Conservation (phyloP, 1,140 invertebrate species). For the Chrysomallon squamiferum region DNA sequence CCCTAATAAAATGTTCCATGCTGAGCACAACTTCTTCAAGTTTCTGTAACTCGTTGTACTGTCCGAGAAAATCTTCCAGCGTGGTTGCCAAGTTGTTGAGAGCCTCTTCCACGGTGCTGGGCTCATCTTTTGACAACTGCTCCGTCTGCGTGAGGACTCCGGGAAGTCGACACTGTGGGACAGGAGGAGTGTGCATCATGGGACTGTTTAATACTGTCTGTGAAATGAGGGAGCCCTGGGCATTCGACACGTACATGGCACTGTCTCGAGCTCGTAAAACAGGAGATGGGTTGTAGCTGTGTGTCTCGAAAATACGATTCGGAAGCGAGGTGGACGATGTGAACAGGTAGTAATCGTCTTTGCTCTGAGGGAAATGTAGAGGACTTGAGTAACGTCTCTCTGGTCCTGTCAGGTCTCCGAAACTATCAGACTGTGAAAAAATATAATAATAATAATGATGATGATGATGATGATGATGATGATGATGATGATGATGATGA, state of each 20-base stretch:
- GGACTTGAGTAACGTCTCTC: slow-evolving; percentile 40
- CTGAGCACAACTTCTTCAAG: slow-evolving; percentile 61
- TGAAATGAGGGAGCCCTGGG: slow-evolving; percentile 17
- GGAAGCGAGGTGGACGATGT: slow-evolving; percentile 33
- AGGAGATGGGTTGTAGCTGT: neutral
- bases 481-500: neutral
- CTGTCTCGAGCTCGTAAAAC: neutral
- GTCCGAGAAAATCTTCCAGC: slow-evolving; percentile 66
- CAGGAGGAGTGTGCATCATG: slow-evolving; percentile 10
- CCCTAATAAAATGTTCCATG: slow-evolving; percentile 60
- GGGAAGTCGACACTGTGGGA: slow-evolving; percentile 15
- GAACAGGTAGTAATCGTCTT: slow-evolving; percentile 50
- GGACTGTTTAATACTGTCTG: slow-evolving; percentile 17
- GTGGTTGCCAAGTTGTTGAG: slow-evolving; percentile 50
- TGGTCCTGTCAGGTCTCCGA: slow-evolving; percentile 33
- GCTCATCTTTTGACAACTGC: slow-evolving; percentile 30
- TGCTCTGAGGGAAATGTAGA: slow-evolving; percentile 30
- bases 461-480: neutral
- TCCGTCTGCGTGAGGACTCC: slow-evolving; percentile 31
- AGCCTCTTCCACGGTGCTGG: slow-evolving; percentile 52
- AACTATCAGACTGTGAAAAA: slow-evolving; percentile 36
- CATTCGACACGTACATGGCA: slow-evolving; percentile 4
- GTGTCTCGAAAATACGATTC: neutral
- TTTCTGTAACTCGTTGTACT: slow-evolving; percentile 63
- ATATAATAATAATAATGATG: neutral